Percentiles rank a stretch among this genome's conserved stretches.
Conservation (phyloP, 2,797 vertebrate genomes). For the Picus viridis region DNA sequence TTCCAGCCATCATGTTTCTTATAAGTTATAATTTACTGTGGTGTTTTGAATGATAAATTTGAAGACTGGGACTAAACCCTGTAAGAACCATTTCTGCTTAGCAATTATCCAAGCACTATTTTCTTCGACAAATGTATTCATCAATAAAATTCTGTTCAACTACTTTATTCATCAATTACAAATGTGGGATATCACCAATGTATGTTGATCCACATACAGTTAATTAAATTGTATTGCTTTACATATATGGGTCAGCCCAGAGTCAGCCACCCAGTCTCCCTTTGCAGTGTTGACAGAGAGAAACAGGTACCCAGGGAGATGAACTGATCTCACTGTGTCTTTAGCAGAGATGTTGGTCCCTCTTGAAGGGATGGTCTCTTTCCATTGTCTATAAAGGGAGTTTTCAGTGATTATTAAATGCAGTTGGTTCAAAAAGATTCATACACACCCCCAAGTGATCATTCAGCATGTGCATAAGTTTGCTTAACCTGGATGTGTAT, state of each 20-base stretch:
- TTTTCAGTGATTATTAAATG: neutral
- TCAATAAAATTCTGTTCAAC: too few relatives aligned
- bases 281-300: neutral
- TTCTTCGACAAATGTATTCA: neutral
- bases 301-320: neutral
- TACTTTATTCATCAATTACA: neutral
- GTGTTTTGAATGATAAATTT: neutral
- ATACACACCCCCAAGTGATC: neutral
- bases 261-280: neutral
- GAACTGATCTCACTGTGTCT: neutral
- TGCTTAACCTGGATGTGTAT: neutral
- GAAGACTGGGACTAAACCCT: neutral
- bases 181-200: neutral
- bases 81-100: neutral
- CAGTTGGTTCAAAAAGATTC: neutral
- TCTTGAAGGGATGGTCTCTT: neutral
- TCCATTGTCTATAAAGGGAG: neutral
- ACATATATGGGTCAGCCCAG: neutral
- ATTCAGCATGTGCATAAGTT: conserved; percentile 11
- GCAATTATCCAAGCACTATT: neutral
- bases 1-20: neutral
- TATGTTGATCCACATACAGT: neutral
- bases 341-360: neutral
- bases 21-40: neutral
- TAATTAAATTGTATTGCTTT: neutral